A percentile compares a stretch with the other conserved stretches of the same genome.
Conservation (phyloP, 2,113 vertebrate genomes). For the Indri indri region DNA sequence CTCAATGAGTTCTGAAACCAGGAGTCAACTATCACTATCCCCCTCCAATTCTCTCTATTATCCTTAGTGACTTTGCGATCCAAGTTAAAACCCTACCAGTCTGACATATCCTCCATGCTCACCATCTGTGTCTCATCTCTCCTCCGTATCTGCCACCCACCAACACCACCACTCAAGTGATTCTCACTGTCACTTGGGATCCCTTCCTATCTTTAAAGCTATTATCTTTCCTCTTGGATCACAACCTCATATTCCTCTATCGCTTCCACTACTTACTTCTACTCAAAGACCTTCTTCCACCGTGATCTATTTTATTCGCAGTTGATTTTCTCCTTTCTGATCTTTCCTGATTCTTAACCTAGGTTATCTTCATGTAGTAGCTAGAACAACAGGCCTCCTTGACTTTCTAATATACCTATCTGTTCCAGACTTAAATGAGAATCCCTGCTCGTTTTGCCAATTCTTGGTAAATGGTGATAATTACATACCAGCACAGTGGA, state of each 20-base stretch:
- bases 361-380: neutral
- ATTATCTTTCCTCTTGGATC: neutral
- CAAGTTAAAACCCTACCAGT: neutral
- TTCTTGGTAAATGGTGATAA: neutral
- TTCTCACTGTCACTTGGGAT: neutral
- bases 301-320: neutral
- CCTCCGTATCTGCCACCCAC: neutral
- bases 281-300: neutral
- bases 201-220: neutral
- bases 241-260: neutral
- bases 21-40: neutral
- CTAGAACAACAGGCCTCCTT: neutral
- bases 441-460: neutral
- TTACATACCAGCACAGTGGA: neutral
- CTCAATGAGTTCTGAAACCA: neutral
- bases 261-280: neutral
- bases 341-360: neutral
- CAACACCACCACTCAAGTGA: neutral
- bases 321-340: neutral
- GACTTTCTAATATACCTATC: neutral
- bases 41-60: neutral
- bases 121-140: neutral
- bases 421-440: neutral
- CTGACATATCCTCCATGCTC: neutral
- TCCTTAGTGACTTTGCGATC: neutral